Evolutionary conservation across 35 echinoderm and acorn worm species (phyloP).

Genomic region (Eucidaris tribuloides): DNA sequence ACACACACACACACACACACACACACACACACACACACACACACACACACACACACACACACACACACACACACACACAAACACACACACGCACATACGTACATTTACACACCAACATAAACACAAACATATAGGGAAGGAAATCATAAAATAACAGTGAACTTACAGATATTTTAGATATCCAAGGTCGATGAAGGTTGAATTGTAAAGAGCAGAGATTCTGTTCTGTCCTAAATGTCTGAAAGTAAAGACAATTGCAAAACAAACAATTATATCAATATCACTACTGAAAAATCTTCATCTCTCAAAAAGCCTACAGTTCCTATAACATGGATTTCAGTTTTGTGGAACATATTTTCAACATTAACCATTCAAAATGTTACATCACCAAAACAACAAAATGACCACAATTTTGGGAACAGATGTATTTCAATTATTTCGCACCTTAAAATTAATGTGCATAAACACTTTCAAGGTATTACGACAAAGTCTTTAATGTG

Average conservation of each 20-base stretch:
- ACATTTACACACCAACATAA: not conserved
- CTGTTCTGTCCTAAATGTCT: not conserved
- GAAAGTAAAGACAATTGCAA: not conserved
- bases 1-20: no score
- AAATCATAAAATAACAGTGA: not conserved
- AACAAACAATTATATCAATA: not conserved
- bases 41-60: not conserved
- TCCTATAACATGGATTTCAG: no score
- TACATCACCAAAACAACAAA: not conserved
- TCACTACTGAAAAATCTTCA: no score
- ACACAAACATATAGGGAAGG: not conserved
- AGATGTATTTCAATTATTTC: no score
- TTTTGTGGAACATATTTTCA: no score
- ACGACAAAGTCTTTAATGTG: no score
- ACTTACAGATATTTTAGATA: slow-evolving; percentile 10
- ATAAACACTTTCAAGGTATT: no score
- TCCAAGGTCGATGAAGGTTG: not conserved
- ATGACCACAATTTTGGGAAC: not conserved
- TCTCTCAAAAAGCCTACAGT: no score
- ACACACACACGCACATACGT: not conserved
- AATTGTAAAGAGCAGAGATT: not conserved
- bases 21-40: not conserved
- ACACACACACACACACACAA: not conserved
- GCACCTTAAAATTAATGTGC: no score
- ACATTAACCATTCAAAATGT: no score